Percentiles rank a stretch among this genome's conserved stretches.
phyloP scores from a whole-genome alignment of 2,888 invertebrate genomes.

The Pinctada fucata region DNA sequence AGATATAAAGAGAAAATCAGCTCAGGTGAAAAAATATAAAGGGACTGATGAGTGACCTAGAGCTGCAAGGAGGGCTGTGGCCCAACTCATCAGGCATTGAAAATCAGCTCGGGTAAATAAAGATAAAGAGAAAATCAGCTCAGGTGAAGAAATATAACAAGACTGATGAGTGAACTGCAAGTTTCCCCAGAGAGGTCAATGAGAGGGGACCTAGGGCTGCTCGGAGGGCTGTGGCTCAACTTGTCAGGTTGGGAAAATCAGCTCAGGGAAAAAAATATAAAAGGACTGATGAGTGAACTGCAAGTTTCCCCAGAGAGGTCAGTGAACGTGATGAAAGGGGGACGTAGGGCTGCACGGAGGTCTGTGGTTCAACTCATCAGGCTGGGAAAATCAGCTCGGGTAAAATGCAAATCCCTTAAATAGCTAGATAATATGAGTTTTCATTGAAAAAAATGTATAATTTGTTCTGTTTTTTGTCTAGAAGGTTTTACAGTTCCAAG shows the following conservation, averaged over 20 bases:
- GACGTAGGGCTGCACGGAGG: constrained; percentile 88
- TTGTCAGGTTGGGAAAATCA: constrained; percentile 86
- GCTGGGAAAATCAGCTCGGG: constrained; percentile 83
- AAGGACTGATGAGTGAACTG: constrained; percentile 91
- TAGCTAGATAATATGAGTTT: too few species aligned
- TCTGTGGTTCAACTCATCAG: constrained; percentile 90
- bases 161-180: constrained; percentile 91
- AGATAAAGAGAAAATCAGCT: too few species aligned
- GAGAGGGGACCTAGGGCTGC: constrained; percentile 91
- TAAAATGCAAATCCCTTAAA: constrained; percentile 29
- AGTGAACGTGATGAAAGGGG: constrained; percentile 83
- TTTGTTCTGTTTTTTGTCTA: too few species aligned
- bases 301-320: constrained; percentile 94
- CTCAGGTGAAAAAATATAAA: constrained; percentile 80
- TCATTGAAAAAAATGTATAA: too few species aligned
- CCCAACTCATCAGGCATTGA: constrained; percentile 88
- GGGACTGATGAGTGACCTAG: constrained; percentile 89
- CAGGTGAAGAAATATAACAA: too few species aligned
- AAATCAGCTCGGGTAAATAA: constrained; percentile 80
- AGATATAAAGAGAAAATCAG: not conserved
- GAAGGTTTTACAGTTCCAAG: too few species aligned
- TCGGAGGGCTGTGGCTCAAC: constrained; percentile 88
- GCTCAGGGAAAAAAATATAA: constrained; percentile 80
- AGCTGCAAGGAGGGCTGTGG: constrained; percentile 89
- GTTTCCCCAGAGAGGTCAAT: constrained; percentile 93